Evolutionary conservation across 2,797 vertebrate genomes (phyloP), one percentile per base, ranked within the genome.

Genomic region (Hephaestus fuliginosus): DNA sequence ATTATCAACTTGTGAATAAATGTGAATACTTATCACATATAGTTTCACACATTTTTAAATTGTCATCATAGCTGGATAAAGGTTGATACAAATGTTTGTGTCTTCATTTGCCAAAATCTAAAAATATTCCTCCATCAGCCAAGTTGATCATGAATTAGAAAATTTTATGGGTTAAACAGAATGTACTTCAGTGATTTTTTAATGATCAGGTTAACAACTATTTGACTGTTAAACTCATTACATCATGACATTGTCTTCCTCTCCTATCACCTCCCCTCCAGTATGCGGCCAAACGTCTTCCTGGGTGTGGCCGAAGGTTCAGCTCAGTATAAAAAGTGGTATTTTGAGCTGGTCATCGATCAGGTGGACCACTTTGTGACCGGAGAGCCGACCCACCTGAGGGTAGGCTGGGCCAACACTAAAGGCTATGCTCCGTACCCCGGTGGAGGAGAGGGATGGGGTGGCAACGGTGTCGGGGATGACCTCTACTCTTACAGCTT

Each of bases 261-360:
- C 22, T 72, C 46, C 77, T 18, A 62, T 55, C 48, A 20, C 43
- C 60, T 94, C 73, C 91, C 43, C 60, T 94, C 73, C 91, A 99
- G 98, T 82, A 97, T 99, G 90, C 96, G 98, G 76, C 98, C 98
- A 30, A 99, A 99, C 92, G 96, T 99, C 94, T 99, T 99, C 94
- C 92, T 99, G 87, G 98, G 98, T 62, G 90, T 98, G 48, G 97
- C 97, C 53, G 98, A 99, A 69, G 98, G 98, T 49, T 99, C 98
- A 1, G 98, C 98, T 10, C 98, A 99, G 89, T 99, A 99, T 87
- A 98, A 97, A 91, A 99, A 98, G 93, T 99, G 98, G 98, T 99
- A 99, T 92, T 99, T 96, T 78, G 98, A 99, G 92, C 93, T 99
- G 76, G 97, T 99, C 84, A 97, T 99, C 11, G 98, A 99, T 92